A percentile compares a stretch with the other conserved stretches of the same genome.
phyloP scores from a whole-genome alignment of 2,797 vertebrate species.

The Smutsia gigantea region DNA sequence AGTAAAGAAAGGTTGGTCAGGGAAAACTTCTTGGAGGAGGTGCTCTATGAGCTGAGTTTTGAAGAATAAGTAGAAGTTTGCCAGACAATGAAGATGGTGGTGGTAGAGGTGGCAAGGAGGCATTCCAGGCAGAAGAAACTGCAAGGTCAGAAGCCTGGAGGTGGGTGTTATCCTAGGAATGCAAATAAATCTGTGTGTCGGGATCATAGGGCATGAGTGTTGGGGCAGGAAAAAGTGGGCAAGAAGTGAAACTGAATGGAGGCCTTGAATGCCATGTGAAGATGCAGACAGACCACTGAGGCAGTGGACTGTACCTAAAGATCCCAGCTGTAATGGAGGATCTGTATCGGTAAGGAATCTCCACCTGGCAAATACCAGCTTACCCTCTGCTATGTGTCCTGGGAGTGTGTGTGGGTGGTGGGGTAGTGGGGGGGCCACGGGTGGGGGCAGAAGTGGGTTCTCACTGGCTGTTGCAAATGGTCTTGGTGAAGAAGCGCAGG shows the following conservation, averaged over 20 bases:
- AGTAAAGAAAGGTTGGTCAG: neutral
- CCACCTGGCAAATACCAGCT: neutral
- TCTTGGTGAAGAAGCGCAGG: conserved; percentile 95
- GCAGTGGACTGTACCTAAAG: neutral
- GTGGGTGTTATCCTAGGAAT: neutral
- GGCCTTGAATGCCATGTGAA: neutral
- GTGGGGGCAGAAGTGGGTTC: neutral
- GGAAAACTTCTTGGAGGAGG: conserved; percentile 9
- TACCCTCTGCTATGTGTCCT: neutral
- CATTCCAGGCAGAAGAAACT: neutral
- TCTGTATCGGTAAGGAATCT: neutral
- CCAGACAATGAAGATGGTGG: neutral
- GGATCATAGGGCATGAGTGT: neutral
- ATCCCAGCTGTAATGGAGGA: neutral
- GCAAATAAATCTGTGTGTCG: neutral
- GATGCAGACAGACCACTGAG: neutral
- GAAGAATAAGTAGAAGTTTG: neutral
- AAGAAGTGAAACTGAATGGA: neutral
- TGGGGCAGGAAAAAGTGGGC: neutral
- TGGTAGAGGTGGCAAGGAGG: neutral
- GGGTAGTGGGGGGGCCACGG: neutral
- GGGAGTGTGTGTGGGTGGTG: rapidly evolving
- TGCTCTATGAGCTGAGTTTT: neutral
- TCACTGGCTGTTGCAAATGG: conserved; percentile 93
- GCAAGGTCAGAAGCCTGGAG: neutral